A percentile compares a stretch with the other conserved stretches of the same genome.
These are phyloP conservation scores for Hoplodrina blanda DNA, from an alignment of 2,888 invertebrate species.

Conservation along the genomic window DNA sequence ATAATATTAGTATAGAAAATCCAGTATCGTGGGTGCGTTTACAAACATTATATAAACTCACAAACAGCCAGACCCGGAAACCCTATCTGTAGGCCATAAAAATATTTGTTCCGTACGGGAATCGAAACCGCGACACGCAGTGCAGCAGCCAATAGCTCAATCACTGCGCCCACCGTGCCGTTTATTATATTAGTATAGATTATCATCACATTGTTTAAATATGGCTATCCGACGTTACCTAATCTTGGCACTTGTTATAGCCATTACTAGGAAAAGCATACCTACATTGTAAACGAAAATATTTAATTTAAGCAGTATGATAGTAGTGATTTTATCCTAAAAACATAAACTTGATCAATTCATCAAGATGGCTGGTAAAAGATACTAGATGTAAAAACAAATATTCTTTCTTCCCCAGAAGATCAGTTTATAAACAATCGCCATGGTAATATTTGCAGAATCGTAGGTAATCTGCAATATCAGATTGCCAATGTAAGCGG, in stretches of 20 bases:
- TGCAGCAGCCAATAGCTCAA: no score
- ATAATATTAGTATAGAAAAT: no score
- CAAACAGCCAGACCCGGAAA: no score
- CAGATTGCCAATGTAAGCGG: slow-evolving; percentile 5
- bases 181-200: no score
- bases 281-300: no score
- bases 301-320: not conserved
- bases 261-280: not conserved
- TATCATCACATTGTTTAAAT: no score
- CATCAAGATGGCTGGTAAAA: not conserved
- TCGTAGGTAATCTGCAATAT: slow-evolving; percentile 8
- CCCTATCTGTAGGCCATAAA: no score
- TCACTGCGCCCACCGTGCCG: no score
- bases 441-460: slow-evolving; percentile 9
- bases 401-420: not conserved
- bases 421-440: slow-evolving; percentile 31
- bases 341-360: not conserved
- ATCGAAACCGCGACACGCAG: no score
- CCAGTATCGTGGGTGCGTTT: no score
- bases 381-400: slow-evolving; percentile 2
- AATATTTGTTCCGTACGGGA: no score
- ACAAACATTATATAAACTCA: no score
- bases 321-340: not conserved
- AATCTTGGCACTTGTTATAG: not conserved
- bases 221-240: not conserved